These are phyloP conservation scores for Drosophila subpulchrella DNA, from an alignment of 1,140 invertebrate genomes.

Conservation along the genomic window DNA sequence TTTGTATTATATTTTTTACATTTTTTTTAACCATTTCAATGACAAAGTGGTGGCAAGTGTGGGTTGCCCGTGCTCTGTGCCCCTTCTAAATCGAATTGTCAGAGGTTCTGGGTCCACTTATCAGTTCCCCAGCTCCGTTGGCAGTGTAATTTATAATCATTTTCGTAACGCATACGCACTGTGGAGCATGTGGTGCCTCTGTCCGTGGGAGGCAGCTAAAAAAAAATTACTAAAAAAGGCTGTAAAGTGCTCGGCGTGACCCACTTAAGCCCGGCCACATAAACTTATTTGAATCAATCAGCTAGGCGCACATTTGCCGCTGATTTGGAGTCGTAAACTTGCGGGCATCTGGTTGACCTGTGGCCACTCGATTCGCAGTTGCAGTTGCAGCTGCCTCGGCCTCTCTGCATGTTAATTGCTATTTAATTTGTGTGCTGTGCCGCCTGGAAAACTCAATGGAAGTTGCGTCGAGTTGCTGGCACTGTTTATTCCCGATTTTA, in stretches of 20 bases:
- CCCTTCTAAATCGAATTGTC: slow-evolving; percentile 63
- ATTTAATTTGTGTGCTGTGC: slow-evolving; percentile 67
- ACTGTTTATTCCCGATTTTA: background rate
- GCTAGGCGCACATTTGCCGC: slow-evolving; percentile 73
- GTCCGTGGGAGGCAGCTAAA: slow-evolving; percentile 66
- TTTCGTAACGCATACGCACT: slow-evolving; percentile 78
- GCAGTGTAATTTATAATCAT: slow-evolving; percentile 75
- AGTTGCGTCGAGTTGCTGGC: slow-evolving; percentile 34
- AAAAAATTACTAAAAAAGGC: slow-evolving; percentile 32
- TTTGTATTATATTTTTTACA: slow-evolving; percentile 15
- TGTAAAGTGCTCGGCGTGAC: slow-evolving; percentile 54
- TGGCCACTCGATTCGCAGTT: slow-evolving; percentile 40
- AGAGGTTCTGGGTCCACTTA: slow-evolving; percentile 38
- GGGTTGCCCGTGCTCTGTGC: slow-evolving; percentile 36
- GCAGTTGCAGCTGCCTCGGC: slow-evolving; percentile 50
- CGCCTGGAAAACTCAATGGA: slow-evolving; percentile 62
- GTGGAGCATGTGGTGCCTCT: slow-evolving; percentile 52
- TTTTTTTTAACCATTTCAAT: slow-evolving; percentile 30
- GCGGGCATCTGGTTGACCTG: slow-evolving; percentile 55
- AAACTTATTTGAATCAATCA: slow-evolving; percentile 78
- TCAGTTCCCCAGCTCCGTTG: slow-evolving; percentile 38
- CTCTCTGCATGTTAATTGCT: slow-evolving; percentile 75
- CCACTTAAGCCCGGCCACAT: slow-evolving; percentile 30
- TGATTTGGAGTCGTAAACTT: slow-evolving; percentile 71
- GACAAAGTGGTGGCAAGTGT: slow-evolving; percentile 52